Percentiles rank a stretch among this genome's conserved stretches.
Evolutionary conservation across 2,888 invertebrate species (phyloP).

Genomic region (Gastrophysa polygoni): DNA sequence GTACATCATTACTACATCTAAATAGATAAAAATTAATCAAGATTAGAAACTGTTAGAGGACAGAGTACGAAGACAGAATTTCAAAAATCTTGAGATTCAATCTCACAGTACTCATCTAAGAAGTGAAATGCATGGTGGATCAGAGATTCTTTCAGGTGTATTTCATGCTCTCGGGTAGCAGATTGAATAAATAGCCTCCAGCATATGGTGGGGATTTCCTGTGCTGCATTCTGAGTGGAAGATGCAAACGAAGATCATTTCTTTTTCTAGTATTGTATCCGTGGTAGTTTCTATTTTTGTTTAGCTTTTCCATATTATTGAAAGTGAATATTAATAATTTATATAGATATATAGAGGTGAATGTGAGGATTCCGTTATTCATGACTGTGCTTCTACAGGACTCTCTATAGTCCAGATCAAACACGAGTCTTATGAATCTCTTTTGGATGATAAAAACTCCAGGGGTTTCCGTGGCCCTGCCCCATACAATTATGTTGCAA

Average conservation of each 20-base stretch:
- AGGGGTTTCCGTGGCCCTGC: too few relatives aligned
- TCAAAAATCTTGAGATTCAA: too few relatives aligned
- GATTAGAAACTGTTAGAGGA: too few relatives aligned
- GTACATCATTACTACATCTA: too few relatives aligned
- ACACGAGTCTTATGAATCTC: not conserved
- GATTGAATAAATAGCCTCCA: not conserved
- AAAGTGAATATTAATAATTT: not conserved
- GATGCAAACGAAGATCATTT: not conserved
- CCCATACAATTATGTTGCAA: too few relatives aligned
- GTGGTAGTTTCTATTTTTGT: slow-evolving; percentile 4
- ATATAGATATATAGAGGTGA: not conserved
- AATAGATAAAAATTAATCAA: too few relatives aligned
- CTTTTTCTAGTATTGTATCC: not conserved
- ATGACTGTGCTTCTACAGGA: not conserved
- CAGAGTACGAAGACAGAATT: too few relatives aligned
- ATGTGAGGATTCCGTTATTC: not conserved
- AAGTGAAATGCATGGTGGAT: too few relatives aligned
- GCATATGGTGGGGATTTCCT: slow-evolving; percentile 12
- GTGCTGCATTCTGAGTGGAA: not conserved
- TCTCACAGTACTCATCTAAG: too few relatives aligned
- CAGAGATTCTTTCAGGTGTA: too few relatives aligned
- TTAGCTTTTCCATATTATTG: not conserved
- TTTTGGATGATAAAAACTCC: not conserved
- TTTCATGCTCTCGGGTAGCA: not conserved
- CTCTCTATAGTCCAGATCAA: slow-evolving; percentile 6